A percentile compares a stretch with the other conserved stretches of the same genome.
Conservation (phyloP, 2,797 vertebrate species). For the Rhinichthys osculus region DNA sequence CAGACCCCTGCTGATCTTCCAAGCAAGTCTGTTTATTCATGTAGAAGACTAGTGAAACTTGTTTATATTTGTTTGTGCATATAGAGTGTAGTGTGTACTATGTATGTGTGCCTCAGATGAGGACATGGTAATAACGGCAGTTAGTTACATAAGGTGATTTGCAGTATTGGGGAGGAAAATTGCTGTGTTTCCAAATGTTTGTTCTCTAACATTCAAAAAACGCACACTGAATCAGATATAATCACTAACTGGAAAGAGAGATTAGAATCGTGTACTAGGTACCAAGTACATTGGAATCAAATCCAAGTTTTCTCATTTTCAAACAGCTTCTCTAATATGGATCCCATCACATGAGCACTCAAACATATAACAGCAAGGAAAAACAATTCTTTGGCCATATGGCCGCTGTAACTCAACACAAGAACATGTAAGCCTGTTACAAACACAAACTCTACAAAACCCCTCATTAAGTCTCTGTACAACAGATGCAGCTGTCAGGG, state of each 20-base stretch:
- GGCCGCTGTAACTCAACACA: conserved; percentile 10
- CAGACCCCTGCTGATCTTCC: conserved; percentile 15
- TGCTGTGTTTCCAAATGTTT: conserved; percentile 2
- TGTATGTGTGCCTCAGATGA: not conserved
- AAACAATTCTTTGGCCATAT: conserved; percentile 32
- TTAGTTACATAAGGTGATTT: conserved; percentile 56
- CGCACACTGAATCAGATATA: not conserved
- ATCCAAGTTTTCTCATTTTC: not conserved
- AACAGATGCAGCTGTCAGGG: conserved; percentile 48
- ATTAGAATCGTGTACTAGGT: not conserved
- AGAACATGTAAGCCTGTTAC: conserved; percentile 27
- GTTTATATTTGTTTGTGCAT: not conserved
- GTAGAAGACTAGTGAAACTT: not conserved
- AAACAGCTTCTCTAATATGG: conserved; percentile 31
- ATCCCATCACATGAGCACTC: conserved; percentile 27
- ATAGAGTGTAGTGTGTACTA: not conserved
- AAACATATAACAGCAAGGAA: conserved; percentile 21
- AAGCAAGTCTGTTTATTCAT: not conserved
- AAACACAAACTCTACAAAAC: conserved; percentile 42
- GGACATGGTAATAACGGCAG: not conserved
- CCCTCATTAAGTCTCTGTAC: conserved; percentile 41
- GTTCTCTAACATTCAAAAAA: conserved; percentile 3
- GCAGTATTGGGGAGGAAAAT: conserved; percentile 25
- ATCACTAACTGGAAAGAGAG: not conserved
- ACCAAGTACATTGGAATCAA: not conserved